A percentile compares a stretch with the other conserved stretches of the same genome.
Conservation (phyloP, 2,888 invertebrate genomes). For the Trichogramma dendrolimi region DNA sequence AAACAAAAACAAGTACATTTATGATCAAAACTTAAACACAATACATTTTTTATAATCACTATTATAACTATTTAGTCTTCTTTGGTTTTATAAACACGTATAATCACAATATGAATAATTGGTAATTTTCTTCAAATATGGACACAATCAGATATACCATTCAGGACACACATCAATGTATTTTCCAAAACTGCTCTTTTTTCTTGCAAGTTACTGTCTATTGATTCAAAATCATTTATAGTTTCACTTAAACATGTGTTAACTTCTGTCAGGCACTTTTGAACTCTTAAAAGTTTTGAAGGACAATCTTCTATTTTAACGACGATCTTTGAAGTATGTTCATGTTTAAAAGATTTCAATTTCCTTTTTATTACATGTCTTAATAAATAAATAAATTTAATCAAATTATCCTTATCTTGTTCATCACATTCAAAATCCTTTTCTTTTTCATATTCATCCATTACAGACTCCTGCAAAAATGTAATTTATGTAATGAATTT, state of each 20-base stretch:
- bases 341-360: constrained; percentile 29
- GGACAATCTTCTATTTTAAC: constrained; percentile 26
- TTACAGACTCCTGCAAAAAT: constrained; percentile 34
- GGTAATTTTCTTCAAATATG: constrained; percentile 8
- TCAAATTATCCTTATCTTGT: constrained; percentile 30
- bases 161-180: constrained; percentile 33
- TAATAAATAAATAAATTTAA: constrained; percentile 35
- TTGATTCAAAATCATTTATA: constrained; percentile 19
- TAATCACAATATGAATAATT: constrained; percentile 1
- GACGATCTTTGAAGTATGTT: constrained; percentile 2
- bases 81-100: background rate
- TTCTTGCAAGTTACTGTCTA: constrained; percentile 25
- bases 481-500: background rate
- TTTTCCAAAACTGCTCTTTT: constrained; percentile 29
- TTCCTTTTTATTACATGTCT: constrained; percentile 34
- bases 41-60: constrained; percentile 1
- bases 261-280: constrained; percentile 27
- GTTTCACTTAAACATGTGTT: constrained; percentile 28
- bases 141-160: constrained; percentile 35
- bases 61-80: constrained; percentile 6
- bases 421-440: constrained; percentile 7
- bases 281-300: constrained; percentile 33
- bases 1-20: background rate
- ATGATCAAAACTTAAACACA: background rate
- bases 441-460: constrained; percentile 32